Evolutionary conservation across 1,140 invertebrate genomes (phyloP).

Genomic region (Notospermus geniculatus): DNA sequence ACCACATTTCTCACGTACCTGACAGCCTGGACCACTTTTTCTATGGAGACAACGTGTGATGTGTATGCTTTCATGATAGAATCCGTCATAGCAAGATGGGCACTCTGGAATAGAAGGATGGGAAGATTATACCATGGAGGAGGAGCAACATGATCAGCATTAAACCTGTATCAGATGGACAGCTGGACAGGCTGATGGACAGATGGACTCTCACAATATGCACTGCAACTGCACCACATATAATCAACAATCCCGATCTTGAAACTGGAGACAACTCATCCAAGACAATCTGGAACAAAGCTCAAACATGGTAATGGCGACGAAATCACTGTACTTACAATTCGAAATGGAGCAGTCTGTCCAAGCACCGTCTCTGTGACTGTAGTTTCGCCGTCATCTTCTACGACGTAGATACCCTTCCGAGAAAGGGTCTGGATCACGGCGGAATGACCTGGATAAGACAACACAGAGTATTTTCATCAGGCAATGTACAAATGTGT

Average conservation of each 20-base stretch:
- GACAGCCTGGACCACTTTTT: constrained; percentile 82
- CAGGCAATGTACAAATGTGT: neutral
- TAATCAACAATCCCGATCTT: too few species aligned
- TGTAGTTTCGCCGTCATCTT: constrained; percentile 73
- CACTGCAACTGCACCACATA: too few species aligned
- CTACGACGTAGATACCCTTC: constrained; percentile 84
- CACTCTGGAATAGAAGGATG: constrained; percentile 67
- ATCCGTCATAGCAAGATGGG: constrained; percentile 96
- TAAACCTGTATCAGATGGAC: too few species aligned
- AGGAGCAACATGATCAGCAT: too few species aligned
- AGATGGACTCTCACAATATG: too few species aligned
- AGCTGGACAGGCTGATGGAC: too few species aligned
- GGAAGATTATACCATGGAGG: too few species aligned
- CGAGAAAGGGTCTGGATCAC: constrained; percentile 87
- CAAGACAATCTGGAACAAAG: too few species aligned
- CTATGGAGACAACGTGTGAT: constrained; percentile 86
- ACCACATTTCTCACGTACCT: constrained; percentile 55
- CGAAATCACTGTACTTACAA: constrained; percentile 72
- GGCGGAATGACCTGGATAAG: constrained; percentile 70
- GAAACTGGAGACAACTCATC: too few species aligned
- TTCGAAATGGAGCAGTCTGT: constrained; percentile 90
- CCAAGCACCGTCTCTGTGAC: constrained; percentile 95
- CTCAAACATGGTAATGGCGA: too few species aligned
- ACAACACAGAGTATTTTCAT: constrained; percentile 21
- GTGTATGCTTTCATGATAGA: constrained; percentile 93